Evolutionary conservation across 2,797 vertebrate genomes (phyloP).

Genomic region (Schizopygopsis malacanthus): DNA sequence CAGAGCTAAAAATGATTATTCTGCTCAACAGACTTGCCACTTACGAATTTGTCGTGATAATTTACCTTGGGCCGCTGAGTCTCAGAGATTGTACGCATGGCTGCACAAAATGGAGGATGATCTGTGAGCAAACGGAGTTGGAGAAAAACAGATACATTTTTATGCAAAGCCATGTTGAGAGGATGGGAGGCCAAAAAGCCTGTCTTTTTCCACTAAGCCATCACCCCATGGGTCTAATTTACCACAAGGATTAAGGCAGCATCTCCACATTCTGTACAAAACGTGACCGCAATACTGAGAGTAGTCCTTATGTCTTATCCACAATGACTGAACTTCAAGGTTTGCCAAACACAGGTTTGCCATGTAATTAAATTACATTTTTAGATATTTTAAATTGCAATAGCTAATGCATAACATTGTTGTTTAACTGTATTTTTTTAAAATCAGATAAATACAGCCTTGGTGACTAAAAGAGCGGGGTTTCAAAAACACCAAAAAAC

Average conservation of each 20-base stretch:
- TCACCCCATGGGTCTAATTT: conserved; percentile 53
- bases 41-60: conserved; percentile 32
- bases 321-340: conserved; percentile 19
- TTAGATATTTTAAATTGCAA: not conserved
- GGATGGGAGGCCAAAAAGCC: conserved; percentile 37
- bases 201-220: conserved; percentile 16
- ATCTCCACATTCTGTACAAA: conserved; percentile 27
- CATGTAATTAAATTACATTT: no score
- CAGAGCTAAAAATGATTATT: not conserved
- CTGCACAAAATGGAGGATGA: conserved; percentile 40
- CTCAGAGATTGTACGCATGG: conserved; percentile 36
- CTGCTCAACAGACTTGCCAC: conserved; percentile 1
- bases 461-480: not conserved
- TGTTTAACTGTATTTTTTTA: not conserved
- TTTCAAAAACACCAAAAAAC: not conserved
- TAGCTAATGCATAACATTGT: not conserved
- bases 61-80: conserved; percentile 5
- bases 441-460: not conserved
- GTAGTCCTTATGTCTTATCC: conserved; percentile 2
- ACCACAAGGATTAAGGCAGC: conserved; percentile 51
- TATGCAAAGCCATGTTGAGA: conserved; percentile 45
- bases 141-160: conserved; percentile 48
- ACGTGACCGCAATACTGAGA: conserved; percentile 51
- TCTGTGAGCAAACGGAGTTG: conserved; percentile 32
- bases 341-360: conserved; percentile 17